Evolutionary conservation across 2,888 invertebrate genomes (phyloP).

Genomic region (Apotomis betuletana): DNA sequence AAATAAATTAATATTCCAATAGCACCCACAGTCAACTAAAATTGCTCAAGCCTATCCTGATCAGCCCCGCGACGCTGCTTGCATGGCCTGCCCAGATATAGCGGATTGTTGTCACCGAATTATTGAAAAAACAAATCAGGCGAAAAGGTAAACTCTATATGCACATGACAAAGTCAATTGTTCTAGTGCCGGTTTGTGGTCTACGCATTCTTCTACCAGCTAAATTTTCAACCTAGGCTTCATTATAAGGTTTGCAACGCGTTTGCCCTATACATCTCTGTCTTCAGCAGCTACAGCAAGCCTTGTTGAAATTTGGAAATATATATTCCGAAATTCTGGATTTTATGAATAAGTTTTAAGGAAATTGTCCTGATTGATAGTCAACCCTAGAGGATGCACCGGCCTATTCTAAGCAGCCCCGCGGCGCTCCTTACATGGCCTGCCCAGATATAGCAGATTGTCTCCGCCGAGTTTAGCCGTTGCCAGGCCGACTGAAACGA

Average conservation of each 20-base stretch:
- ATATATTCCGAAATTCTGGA: no score
- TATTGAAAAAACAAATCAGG: neutral
- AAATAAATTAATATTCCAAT: neutral
- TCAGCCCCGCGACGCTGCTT: slow-evolving; percentile 34
- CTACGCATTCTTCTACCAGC: no score
- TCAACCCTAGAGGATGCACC: slow-evolving; percentile 37
- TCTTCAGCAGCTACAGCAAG: no score
- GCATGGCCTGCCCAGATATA: slow-evolving; percentile 39
- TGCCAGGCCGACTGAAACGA: slow-evolving; percentile 24
- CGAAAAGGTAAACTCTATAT: no score
- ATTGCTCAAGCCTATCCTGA: slow-evolving; percentile 33
- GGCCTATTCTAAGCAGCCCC: slow-evolving; percentile 33
- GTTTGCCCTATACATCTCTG: no score
- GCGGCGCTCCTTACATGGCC: slow-evolving; percentile 38
- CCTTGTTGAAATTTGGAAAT: no score
- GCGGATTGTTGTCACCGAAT: slow-evolving; percentile 27
- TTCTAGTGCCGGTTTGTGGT: no score
- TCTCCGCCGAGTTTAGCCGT: slow-evolving; percentile 30
- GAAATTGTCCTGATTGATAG: slow-evolving; percentile 16
- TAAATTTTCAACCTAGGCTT: no score
- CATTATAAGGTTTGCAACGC: no score
- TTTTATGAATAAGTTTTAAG: neutral
- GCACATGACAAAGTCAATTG: no score
- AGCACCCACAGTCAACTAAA: slow-evolving; percentile 28
- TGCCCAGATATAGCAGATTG: slow-evolving; percentile 38